Evolutionary conservation across 1,140 invertebrate genomes (phyloP).

Genomic region (Contarinia nasturtii): DNA sequence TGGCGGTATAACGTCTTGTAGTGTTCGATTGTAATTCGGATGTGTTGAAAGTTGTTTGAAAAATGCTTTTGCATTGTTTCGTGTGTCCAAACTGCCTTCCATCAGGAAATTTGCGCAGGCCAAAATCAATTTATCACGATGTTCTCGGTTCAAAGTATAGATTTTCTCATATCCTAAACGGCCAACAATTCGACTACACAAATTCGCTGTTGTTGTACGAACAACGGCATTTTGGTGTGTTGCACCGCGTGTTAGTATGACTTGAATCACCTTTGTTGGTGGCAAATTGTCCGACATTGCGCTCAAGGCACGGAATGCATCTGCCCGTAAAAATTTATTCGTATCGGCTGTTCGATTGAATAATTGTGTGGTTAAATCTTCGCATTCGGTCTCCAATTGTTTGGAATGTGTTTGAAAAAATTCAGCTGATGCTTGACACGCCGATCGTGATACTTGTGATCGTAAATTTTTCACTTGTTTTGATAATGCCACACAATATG

Average conservation of each 20-base stretch:
- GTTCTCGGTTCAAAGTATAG: conserved; percentile 54
- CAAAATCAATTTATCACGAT: conserved; percentile 58
- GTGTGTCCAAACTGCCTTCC: conserved; percentile 72
- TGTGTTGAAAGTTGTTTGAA: conserved; percentile 39
- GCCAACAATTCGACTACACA: conserved; percentile 48
- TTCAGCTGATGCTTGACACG: conserved; percentile 59
- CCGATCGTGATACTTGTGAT: conserved; percentile 73
- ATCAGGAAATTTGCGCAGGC: conserved; percentile 62
- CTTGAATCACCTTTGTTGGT: conserved; percentile 28
- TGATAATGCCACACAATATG: conserved; percentile 46
- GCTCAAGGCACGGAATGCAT: conserved; percentile 65
- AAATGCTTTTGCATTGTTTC: conserved; percentile 47
- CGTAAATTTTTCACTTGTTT: conserved; percentile 69
- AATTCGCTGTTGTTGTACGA: conserved; percentile 54
- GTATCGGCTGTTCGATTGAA: conserved; percentile 79
- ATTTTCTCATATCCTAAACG: conserved; percentile 52
- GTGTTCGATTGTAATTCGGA: conserved; percentile 36
- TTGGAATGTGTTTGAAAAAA: conserved; percentile 51
- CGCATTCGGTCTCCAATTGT: conserved; percentile 67
- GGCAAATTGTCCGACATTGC: conserved; percentile 53
- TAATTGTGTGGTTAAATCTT: conserved; percentile 60
- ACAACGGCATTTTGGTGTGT: conserved; percentile 76
- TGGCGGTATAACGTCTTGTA: conserved; percentile 41
- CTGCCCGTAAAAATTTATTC: conserved; percentile 75
- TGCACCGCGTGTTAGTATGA: conserved; percentile 30